Evolutionary conservation across 2,797 vertebrate genomes (phyloP).

Genomic region (Phalanger gymnotis): DNA sequence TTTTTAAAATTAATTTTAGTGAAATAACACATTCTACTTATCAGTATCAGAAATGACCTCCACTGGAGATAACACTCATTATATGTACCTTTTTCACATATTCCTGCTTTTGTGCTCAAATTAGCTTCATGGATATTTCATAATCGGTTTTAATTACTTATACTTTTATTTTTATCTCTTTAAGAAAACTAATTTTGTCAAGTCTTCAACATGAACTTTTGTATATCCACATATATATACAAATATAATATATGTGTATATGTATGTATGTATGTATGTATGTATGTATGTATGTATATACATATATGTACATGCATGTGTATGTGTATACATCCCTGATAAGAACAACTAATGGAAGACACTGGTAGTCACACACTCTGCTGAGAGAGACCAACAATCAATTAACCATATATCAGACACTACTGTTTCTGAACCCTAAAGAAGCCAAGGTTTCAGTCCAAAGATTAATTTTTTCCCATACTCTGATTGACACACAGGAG

Average conservation of each 20-base stretch:
- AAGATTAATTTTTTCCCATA: not conserved
- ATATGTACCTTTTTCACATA: not conserved
- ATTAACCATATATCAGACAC: not conserved
- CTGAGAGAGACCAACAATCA: not conserved
- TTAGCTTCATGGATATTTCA: not conserved
- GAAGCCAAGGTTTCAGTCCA: not conserved
- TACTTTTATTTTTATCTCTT: not conserved
- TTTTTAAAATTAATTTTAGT: not conserved
- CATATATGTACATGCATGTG: no score
- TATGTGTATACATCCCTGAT: not conserved
- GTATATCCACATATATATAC: not conserved
- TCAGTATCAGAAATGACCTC: not conserved
- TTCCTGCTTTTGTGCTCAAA: not conserved
- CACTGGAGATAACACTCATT: not conserved
- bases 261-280: not conserved
- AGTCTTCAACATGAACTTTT: not conserved
- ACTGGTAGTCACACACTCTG: not conserved
- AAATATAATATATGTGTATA: no score
- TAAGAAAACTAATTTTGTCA: not conserved
- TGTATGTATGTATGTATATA: no score
- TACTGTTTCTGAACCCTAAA: not conserved
- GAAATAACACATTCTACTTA: not conserved
- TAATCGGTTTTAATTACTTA: not conserved
- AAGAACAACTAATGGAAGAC: not conserved
- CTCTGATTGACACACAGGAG: not conserved